These are phyloP conservation scores for Caenorhabditis sulstoni DNA, from an alignment of 2,888 invertebrate species.

Conservation along the genomic window DNA sequence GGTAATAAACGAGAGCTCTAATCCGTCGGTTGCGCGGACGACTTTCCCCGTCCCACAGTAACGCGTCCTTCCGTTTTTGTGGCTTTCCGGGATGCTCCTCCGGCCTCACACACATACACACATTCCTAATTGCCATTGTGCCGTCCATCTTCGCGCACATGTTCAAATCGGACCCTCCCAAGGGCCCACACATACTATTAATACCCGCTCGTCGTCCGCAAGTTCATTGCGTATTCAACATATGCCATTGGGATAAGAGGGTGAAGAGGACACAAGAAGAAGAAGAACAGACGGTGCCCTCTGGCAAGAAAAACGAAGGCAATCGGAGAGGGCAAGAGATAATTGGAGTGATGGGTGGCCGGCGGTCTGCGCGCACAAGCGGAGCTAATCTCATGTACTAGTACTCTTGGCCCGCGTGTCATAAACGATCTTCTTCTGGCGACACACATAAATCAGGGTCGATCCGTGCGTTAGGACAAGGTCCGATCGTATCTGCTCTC, in stretches of 20 bases:
- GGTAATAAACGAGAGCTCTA: too few relatives aligned
- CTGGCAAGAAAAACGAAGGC: conserved; percentile 29
- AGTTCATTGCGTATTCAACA: conserved; percentile 35
- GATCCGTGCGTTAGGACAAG: conserved; percentile 19
- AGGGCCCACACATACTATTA: conserved; percentile 17
- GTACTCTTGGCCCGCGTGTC: conserved; percentile 7
- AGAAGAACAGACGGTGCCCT: conserved; percentile 4
- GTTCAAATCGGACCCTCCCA: conserved; percentile 11
- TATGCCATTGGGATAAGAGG: conserved; percentile 9
- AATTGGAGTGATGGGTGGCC: conserved; percentile 20
- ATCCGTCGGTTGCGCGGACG: too few relatives aligned
- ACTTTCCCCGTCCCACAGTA: conserved; percentile 7
- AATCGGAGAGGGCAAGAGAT: conserved; percentile 3
- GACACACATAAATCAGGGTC: conserved; percentile 29
- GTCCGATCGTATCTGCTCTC: conserved; percentile 10
- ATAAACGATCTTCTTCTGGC: conserved; percentile 34
- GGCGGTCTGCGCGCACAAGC: conserved; percentile 1
- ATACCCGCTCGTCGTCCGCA: conserved; percentile 2
- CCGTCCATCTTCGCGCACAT: conserved; percentile 39
- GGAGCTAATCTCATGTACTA: conserved; percentile 39
- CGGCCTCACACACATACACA: not conserved
- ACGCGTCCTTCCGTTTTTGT: not conserved
- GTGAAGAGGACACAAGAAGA: not conserved
- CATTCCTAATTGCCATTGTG: conserved; percentile 34
- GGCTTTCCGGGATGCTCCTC: not conserved